Evolutionary conservation across 2,113 vertebrate species (phyloP).

Genomic region (Azemiops feae): DNA sequence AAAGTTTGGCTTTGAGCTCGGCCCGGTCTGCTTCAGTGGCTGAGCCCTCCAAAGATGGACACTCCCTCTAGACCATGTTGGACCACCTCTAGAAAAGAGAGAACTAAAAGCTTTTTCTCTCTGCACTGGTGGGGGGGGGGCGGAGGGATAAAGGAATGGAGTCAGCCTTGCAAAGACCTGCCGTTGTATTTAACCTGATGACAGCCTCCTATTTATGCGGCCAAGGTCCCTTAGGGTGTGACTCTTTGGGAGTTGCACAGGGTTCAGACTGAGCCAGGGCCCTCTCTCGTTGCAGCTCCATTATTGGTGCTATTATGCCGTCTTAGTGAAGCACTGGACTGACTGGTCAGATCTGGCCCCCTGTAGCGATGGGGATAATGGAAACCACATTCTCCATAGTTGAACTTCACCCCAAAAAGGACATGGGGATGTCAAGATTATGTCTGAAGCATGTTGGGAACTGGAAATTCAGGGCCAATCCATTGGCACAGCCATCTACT

Average conservation of each 20-base stretch:
- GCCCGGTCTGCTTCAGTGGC: conserved; percentile 86
- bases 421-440: neutral
- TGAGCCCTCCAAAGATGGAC: conserved; percentile 55
- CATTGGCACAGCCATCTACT: neutral
- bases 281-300: conserved; percentile 3
- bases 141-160: neutral
- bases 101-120: neutral
- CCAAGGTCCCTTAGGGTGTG: conserved; percentile 17
- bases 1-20: conserved; percentile 92
- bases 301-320: conserved; percentile 17
- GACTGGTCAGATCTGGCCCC: neutral
- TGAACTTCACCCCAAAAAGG: neutral
- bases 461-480: neutral
- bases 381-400: neutral
- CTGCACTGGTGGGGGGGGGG: neutral
- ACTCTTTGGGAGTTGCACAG: conserved; percentile 14
- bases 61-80: neutral
- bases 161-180: conserved; percentile 7
- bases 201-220: conserved; percentile 32
- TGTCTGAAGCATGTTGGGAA: neutral
- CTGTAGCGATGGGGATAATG: neutral
- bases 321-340: conserved; percentile 36
- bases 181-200: conserved; percentile 25
- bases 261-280: conserved; percentile 28
- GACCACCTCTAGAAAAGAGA: neutral